Percentiles rank a stretch among this genome's conserved stretches.
Evolutionary conservation across 2,888 invertebrate species (phyloP).

Genomic region (Phlogophora meticulosa): DNA sequence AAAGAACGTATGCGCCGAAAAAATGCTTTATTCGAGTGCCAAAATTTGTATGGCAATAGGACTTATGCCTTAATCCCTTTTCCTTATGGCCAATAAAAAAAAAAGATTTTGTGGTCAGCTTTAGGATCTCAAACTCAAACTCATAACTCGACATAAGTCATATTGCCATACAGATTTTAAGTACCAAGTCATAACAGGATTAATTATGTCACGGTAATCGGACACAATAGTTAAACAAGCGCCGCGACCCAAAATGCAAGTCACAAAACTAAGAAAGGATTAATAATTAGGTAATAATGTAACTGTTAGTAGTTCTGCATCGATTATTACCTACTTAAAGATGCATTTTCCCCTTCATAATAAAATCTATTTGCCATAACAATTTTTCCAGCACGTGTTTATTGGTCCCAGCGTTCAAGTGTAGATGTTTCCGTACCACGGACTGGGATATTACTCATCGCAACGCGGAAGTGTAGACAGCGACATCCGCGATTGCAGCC

Average conservation of each 20-base stretch:
- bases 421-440: conserved; percentile 66
- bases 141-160: no score
- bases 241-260: background rate
- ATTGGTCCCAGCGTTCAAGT: conserved; percentile 57
- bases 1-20: no score
- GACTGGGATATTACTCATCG: conserved; percentile 81
- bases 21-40: no score
- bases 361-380: conserved; percentile 28
- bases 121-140: no score
- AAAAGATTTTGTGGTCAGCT: no score
- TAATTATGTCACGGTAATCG: no score
- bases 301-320: no score
- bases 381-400: conserved; percentile 55
- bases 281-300: no score
- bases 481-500: conserved; percentile 83
- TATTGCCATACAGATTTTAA: background rate
- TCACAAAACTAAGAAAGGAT: background rate
- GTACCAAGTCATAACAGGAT: no score
- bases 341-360: conserved; percentile 10
- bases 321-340: background rate
- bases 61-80: no score
- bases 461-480: conserved; percentile 84
- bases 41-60: no score
- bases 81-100: no score
- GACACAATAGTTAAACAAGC: background rate